These are phyloP conservation scores for Acleris laterana DNA, from an alignment of 2,888 invertebrate species.

Conservation along the genomic window DNA sequence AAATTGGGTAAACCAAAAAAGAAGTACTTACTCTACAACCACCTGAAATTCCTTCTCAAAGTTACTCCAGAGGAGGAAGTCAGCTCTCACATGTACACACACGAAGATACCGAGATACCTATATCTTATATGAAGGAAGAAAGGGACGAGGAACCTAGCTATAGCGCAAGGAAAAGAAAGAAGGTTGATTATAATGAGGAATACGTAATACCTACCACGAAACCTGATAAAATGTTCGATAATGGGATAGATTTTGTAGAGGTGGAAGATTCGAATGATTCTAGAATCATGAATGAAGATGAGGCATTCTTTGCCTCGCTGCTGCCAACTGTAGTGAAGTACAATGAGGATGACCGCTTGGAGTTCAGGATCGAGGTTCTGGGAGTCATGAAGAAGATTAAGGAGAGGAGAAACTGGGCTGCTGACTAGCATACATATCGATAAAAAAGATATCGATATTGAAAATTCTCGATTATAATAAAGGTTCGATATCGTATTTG, in stretches of 20 bases:
- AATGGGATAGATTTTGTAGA: conserved; percentile 59
- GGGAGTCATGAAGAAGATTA: conserved; percentile 69
- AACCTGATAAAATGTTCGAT: conserved; percentile 32
- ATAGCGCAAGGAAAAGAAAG: conserved; percentile 48
- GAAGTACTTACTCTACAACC: conserved; percentile 64
- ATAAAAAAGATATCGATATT: no score
- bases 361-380: conserved; percentile 75
- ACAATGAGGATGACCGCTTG: conserved; percentile 70
- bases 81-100: conserved; percentile 34
- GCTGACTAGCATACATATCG: no score
- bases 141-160: conserved; percentile 37
- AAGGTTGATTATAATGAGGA: conserved; percentile 41
- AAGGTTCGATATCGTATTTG: no score
- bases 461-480: no score
- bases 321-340: conserved; percentile 71
- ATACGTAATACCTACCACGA: conserved; percentile 29
- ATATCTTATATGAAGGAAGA: conserved; percentile 48
- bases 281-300: conserved; percentile 77
- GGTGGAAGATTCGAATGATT: conserved; percentile 59
- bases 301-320: conserved; percentile 78
- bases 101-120: conserved; percentile 29
- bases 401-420: conserved; percentile 60
- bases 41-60: conserved; percentile 65
- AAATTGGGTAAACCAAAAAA: conserved; percentile 62
- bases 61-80: conserved; percentile 50